Evolutionary conservation across 2,113 vertebrate genomes (phyloP).

Genomic region (Clarias macrocephalus): DNA sequence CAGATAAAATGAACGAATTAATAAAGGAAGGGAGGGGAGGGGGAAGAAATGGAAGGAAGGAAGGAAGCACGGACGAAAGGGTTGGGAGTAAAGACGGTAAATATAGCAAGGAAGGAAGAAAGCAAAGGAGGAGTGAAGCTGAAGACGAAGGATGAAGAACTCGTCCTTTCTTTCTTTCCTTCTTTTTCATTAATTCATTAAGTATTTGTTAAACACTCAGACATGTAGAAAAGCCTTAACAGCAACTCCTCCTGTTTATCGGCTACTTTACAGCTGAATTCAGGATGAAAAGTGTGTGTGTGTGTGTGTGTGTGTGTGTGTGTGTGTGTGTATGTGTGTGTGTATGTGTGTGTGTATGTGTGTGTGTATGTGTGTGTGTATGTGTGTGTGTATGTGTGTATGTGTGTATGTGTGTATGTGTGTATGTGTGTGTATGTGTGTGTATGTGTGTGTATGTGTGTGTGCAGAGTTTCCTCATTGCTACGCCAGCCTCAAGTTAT

Average conservation of each 20-base stretch:
- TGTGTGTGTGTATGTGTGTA: background rate
- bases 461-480: background rate
- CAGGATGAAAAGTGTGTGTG: background rate
- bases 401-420: background rate
- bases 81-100: background rate
- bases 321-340: background rate
- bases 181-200: background rate
- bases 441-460: too few species aligned
- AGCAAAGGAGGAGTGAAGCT: background rate
- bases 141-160: background rate
- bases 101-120: background rate
- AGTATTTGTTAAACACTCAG: background rate
- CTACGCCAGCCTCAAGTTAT: background rate
- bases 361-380: background rate
- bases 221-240: background rate
- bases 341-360: background rate
- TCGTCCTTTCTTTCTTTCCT: too few species aligned
- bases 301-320: conserved; percentile 7
- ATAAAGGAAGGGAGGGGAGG: background rate
- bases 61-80: background rate
- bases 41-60: background rate
- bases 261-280: background rate
- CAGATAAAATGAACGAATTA: background rate
- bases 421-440: conserved; percentile 9
- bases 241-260: background rate